Conservation (phyloP, 1,140 invertebrate species). For the Venturia canescens region DNA sequence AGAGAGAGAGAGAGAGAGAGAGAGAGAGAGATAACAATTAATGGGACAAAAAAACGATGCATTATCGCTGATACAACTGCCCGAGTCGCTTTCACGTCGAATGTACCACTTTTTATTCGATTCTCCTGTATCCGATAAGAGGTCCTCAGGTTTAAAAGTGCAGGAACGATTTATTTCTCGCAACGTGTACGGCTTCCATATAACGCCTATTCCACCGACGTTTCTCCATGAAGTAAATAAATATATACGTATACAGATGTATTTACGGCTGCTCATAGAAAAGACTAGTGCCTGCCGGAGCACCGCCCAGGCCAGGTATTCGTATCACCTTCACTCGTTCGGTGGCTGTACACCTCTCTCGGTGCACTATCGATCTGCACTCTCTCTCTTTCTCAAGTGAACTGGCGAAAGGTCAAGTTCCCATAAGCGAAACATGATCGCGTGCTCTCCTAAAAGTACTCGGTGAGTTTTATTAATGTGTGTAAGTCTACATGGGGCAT, state of each 20-base stretch:
- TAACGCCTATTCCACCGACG: not conserved
- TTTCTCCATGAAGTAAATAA: not conserved
- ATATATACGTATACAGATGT: not conserved
- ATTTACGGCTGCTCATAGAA: not conserved
- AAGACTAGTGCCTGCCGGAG: constrained; percentile 11
- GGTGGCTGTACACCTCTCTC: not conserved
- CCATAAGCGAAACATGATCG: constrained; percentile 52
- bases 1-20: too few relatives aligned
- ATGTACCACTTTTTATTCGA: not conserved
- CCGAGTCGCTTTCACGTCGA: too few relatives aligned
- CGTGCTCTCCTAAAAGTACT: constrained; percentile 41
- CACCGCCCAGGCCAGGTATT: constrained; percentile 31
- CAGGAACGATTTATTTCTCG: not conserved
- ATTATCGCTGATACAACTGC: too few relatives aligned
- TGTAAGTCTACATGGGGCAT: not conserved
- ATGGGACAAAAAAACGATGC: too few relatives aligned
- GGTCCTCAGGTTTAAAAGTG: not conserved
- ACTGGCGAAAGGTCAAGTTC: constrained; percentile 53
- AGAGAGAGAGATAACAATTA: too few relatives aligned
- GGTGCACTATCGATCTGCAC: constrained; percentile 32
- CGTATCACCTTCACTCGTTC: constrained; percentile 40
- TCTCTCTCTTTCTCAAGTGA: constrained; percentile 31
- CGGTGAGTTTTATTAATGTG: constrained; percentile 12
- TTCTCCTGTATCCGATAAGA: not conserved
- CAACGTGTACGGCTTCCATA: not conserved